phyloP scores from a whole-genome alignment of 2,888 invertebrate species.

The Invenusta paracnida region DNA sequence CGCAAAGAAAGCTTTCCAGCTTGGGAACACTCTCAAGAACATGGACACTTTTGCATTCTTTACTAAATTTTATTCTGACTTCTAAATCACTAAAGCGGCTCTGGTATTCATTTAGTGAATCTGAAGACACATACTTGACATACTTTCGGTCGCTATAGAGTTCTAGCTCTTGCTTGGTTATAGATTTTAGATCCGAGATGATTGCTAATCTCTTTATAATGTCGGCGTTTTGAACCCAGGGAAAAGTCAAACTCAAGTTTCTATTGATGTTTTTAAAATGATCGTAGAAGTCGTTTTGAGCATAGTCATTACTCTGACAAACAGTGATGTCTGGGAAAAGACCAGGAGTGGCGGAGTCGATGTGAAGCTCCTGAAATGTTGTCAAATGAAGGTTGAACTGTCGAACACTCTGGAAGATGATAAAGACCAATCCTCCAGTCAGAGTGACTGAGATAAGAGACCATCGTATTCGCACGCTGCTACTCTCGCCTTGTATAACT shows the following conservation, averaged over 20 bases:
- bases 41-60: not conserved
- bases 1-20: not conserved
- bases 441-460: not conserved
- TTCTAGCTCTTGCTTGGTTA: no score
- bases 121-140: no score
- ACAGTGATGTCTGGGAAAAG: not conserved
- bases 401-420: not conserved
- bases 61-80: not conserved
- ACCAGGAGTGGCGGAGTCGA: not conserved
- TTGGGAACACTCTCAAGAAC: not conserved
- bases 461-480: not conserved
- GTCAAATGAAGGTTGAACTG: not conserved
- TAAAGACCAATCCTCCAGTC: not conserved
- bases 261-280: not conserved
- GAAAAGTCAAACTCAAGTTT: not conserved
- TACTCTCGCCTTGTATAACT: not conserved
- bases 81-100: not conserved
- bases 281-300: not conserved
- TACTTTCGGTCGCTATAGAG: no score
- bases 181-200: no score
- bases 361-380: not conserved
- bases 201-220: no score
- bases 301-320: not conserved
- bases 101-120: not conserved
- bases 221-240: not conserved